Percentiles rank a stretch among this genome's conserved stretches.
These are phyloP conservation scores for Python bivittatus DNA, from an alignment of 2,113 vertebrate genomes.

Conservation along the genomic window DNA sequence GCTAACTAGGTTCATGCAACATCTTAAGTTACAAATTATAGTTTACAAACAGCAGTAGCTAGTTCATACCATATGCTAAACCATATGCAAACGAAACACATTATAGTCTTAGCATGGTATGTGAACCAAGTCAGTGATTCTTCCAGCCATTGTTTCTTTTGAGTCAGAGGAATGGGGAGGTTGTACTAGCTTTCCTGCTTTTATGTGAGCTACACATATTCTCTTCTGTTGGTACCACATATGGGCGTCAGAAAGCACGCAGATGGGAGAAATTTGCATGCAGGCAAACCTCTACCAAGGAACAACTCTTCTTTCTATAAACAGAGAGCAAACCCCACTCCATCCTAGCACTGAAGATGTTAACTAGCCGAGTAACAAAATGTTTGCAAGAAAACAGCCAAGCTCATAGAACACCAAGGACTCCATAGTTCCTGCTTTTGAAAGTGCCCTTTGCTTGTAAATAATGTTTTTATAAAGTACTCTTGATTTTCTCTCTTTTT, in stretches of 20 bases:
- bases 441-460: neutral
- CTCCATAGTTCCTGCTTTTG: neutral
- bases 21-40: neutral
- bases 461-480: neutral
- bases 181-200: neutral
- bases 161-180: neutral
- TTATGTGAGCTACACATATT: neutral
- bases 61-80: neutral
- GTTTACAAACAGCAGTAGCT: neutral
- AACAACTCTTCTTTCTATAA: too few species aligned
- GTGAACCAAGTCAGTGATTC: neutral
- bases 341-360: too few species aligned
- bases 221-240: too few species aligned
- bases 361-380: too few species aligned
- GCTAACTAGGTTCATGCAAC: neutral
- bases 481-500: neutral
- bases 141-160: neutral
- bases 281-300: too few species aligned
- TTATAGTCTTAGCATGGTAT: neutral
- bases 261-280: too few species aligned
- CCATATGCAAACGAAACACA: neutral
- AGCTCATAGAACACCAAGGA: too few species aligned
- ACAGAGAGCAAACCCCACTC: too few species aligned
- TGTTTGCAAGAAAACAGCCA: too few species aligned
- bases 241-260: too few species aligned